phyloP scores from a whole-genome alignment of 2,888 invertebrate species.

The Leptopilina drosophilae region DNA sequence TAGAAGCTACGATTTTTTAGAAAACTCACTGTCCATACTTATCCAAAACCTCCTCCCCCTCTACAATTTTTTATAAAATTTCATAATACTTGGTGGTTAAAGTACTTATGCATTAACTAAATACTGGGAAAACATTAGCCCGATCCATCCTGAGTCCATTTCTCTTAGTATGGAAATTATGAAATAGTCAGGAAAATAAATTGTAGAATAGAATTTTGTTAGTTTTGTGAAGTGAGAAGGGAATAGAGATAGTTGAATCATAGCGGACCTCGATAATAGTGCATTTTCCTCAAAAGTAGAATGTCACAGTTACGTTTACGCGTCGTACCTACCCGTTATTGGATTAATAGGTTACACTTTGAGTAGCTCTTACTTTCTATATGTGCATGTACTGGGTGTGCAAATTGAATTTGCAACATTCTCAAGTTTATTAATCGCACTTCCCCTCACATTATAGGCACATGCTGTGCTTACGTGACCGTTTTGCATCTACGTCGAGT shows the following conservation, averaged over 20 bases:
- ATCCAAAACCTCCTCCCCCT: too few relatives aligned
- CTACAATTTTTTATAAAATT: too few relatives aligned
- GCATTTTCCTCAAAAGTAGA: background rate
- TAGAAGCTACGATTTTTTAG: too few relatives aligned
- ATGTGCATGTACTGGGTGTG: background rate
- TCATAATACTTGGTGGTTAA: too few relatives aligned
- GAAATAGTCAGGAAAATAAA: too few relatives aligned
- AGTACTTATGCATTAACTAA: too few relatives aligned
- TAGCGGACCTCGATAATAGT: constrained; percentile 3
- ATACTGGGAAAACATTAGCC: too few relatives aligned
- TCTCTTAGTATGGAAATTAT: too few relatives aligned
- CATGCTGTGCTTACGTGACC: background rate
- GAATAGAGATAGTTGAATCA: background rate
- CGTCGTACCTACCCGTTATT: constrained; percentile 17
- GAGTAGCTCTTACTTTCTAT: constrained; percentile 13
- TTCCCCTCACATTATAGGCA: constrained; percentile 31
- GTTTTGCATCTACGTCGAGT: constrained; percentile 23
- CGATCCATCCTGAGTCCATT: too few relatives aligned
- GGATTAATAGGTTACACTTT: constrained; percentile 38
- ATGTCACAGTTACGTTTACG: constrained; percentile 22
- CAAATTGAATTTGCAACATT: constrained; percentile 31
- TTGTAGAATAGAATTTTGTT: too few relatives aligned
- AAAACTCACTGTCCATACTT: too few relatives aligned
- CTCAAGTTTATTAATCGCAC: constrained; percentile 38
- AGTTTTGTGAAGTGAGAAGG: background rate